phyloP scores from a whole-genome alignment of 2,113 vertebrate species.

The Scomber japonicus region DNA sequence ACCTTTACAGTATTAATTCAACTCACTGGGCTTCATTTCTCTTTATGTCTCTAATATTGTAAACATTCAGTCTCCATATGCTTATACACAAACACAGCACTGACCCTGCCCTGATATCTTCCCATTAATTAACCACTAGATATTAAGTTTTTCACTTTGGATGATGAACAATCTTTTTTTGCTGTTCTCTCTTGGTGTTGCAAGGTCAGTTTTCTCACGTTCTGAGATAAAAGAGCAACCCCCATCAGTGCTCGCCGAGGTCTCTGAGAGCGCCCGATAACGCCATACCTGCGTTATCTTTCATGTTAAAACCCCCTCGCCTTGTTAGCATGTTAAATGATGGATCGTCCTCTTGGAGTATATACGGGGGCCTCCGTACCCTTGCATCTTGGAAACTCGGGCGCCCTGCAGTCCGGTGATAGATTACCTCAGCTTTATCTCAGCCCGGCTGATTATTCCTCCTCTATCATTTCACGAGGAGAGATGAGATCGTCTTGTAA shows the following conservation, averaged over 20 bases:
- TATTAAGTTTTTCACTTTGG: constrained; percentile 16
- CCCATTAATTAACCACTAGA: constrained; percentile 7
- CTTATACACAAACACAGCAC: background rate
- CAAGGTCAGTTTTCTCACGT: constrained; percentile 57
- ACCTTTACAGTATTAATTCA: background rate
- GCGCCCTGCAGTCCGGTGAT: constrained; percentile 64
- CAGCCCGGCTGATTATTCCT: constrained; percentile 70
- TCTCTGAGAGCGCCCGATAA: constrained; percentile 67
- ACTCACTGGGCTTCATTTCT: background rate
- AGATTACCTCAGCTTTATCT: constrained; percentile 77
- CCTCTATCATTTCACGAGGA: constrained; percentile 51
- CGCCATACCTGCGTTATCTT: constrained; percentile 68
- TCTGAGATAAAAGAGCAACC: constrained; percentile 58
- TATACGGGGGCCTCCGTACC: constrained; percentile 25
- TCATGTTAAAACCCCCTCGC: constrained; percentile 68
- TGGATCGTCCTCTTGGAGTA: constrained; percentile 69
- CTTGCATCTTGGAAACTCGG: constrained; percentile 52
- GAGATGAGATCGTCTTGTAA: constrained; percentile 59
- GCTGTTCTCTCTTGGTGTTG: constrained; percentile 7
- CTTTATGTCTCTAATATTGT: background rate
- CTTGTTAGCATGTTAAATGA: constrained; percentile 82
- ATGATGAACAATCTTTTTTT: background rate
- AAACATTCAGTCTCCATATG: no score
- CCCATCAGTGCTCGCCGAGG: constrained; percentile 38
- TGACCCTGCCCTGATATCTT: background rate